phyloP scores from a whole-genome alignment of 2,797 vertebrate species.

The Tarsius wallacei region DNA sequence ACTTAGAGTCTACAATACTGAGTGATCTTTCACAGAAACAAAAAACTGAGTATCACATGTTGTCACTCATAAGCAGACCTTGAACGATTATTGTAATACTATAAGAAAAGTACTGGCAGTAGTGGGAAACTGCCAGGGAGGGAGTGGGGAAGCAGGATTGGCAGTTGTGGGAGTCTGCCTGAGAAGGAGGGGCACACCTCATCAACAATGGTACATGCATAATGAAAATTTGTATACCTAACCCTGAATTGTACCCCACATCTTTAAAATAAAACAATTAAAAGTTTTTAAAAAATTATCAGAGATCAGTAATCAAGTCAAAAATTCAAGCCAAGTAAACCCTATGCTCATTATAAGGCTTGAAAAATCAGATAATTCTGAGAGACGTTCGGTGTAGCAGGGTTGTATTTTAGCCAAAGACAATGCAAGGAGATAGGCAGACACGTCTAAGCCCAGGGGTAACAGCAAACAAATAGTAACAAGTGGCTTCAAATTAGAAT shows the following conservation, averaged over 20 bases:
- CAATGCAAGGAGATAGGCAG: not conserved
- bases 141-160: too few relatives aligned
- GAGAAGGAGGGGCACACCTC: too few relatives aligned
- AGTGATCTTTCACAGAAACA: not conserved
- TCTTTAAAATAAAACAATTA: too few relatives aligned
- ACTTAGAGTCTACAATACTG: not conserved
- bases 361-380: not conserved
- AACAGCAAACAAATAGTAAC: not conserved
- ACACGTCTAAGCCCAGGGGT: not conserved
- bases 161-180: too few relatives aligned
- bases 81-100: not conserved
- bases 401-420: not conserved
- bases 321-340: not conserved
- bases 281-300: too few relatives aligned
- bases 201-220: too few relatives aligned
- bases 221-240: too few relatives aligned
- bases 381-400: not conserved
- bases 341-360: not conserved
- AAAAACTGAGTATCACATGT: not conserved
- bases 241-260: too few relatives aligned
- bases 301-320: constrained; percentile 3
- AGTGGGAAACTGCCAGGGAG: too few relatives aligned
- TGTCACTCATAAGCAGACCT: not conserved
- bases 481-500: constrained; percentile 21
- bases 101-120: too few relatives aligned